These are phyloP conservation scores for Schizopygopsis pylzovi DNA, from an alignment of 2,797 vertebrate species.

Conservation along the genomic window DNA sequence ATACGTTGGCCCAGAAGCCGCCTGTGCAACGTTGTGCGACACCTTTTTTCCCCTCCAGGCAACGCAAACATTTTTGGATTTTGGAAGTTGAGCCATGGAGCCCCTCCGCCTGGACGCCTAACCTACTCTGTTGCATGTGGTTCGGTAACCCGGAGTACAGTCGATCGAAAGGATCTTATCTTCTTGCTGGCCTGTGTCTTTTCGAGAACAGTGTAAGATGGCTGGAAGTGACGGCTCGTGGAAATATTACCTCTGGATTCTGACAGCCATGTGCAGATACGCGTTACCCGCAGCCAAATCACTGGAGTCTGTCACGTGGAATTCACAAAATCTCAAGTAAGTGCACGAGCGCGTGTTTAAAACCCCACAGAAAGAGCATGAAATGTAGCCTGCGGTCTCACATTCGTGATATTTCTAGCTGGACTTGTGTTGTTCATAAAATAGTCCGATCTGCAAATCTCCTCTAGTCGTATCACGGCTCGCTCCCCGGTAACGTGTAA, in stretches of 20 bases:
- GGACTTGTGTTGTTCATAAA: not conserved
- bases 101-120: constrained; percentile 36
- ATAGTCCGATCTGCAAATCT: not conserved
- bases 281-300: constrained; percentile 66
- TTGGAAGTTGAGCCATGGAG: constrained; percentile 50
- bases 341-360: constrained; percentile 37
- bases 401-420: not conserved
- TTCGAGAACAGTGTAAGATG: constrained; percentile 57
- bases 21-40: constrained; percentile 40
- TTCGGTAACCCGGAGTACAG: constrained; percentile 46
- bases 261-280: constrained; percentile 64
- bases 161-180: constrained; percentile 52
- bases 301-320: constrained; percentile 68
- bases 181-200: constrained; percentile 32
- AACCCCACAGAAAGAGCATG: not conserved
- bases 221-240: constrained; percentile 60
- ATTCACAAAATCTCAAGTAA: constrained; percentile 69
- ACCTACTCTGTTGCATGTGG: constrained; percentile 55
- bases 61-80: constrained; percentile 39
- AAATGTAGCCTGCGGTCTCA: not conserved
- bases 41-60: constrained; percentile 30
- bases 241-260: constrained; percentile 68
- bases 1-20: constrained; percentile 27
- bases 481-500: not conserved
- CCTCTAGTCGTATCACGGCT: not conserved